Evolutionary conservation across 2,888 invertebrate species (phyloP).

Genomic region (Dryomyza anilis): DNA sequence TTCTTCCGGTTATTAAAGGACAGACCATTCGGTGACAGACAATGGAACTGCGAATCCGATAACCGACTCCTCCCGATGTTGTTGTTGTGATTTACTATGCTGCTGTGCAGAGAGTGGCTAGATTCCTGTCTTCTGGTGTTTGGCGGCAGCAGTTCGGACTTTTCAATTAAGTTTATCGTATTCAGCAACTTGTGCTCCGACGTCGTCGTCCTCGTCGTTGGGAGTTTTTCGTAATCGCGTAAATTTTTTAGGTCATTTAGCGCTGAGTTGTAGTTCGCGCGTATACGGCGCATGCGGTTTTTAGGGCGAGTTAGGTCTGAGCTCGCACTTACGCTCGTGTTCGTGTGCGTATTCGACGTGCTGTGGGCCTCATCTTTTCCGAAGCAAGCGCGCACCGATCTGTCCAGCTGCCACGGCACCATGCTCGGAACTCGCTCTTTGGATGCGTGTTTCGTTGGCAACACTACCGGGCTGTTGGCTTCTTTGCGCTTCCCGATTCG

Average conservation of each 20-base stretch:
- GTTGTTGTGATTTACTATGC: not conserved
- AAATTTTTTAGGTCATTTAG: constrained; percentile 19
- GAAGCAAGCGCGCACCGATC: constrained; percentile 13
- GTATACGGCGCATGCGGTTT: not conserved
- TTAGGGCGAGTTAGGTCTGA: not conserved
- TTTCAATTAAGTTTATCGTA: not conserved
- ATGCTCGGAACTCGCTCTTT: constrained; percentile 45
- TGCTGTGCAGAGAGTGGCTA: constrained; percentile 1
- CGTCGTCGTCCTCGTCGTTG: not conserved
- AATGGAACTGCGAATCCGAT: constrained; percentile 8
- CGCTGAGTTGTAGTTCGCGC: constrained; percentile 16
- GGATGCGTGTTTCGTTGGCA: constrained; percentile 23
- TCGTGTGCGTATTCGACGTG: not conserved
- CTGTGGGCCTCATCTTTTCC: not conserved
- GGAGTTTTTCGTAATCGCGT: constrained; percentile 2
- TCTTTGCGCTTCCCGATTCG: constrained; percentile 4
- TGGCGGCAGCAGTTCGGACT: not conserved
- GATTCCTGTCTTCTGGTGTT: not conserved
- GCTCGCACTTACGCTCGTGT: not conserved
- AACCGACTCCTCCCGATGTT: not conserved
- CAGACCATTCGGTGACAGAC: not conserved
- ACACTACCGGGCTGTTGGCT: not conserved
- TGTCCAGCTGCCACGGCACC: constrained; percentile 31
- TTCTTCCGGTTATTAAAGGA: not conserved
- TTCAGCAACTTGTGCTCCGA: constrained; percentile 38